Percentiles rank a stretch among this genome's conserved stretches.
These are phyloP conservation scores for Poliocrania exsul DNA, from an alignment of 2,797 vertebrate species.

Conservation along the genomic window DNA sequence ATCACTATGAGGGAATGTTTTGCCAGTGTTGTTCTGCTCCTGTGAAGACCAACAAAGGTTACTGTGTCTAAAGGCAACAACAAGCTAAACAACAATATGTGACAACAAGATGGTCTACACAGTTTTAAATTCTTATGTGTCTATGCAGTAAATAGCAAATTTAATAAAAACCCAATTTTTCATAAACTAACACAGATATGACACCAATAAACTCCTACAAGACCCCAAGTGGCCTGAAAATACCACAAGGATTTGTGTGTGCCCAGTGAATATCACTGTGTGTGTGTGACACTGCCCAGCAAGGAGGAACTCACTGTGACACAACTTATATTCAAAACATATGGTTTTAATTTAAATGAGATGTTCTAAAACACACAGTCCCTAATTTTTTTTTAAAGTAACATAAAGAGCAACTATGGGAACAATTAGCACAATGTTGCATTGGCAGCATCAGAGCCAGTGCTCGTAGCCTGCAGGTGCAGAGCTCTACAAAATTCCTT, in stretches of 20 bases:
- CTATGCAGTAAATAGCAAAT: neutral
- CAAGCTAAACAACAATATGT: neutral
- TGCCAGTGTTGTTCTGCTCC: neutral
- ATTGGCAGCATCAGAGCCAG: neutral
- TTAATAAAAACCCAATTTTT: neutral
- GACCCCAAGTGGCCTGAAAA: neutral
- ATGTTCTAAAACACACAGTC: neutral
- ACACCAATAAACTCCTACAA: neutral
- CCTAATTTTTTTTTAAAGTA: neutral
- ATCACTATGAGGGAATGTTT: rapidly evolving
- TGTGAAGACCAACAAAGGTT: neutral
- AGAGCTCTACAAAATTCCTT: neutral
- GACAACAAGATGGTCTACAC: neutral
- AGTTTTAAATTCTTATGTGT: neutral
- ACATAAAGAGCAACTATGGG: neutral
- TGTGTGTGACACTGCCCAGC: no score
- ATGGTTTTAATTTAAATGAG: neutral
- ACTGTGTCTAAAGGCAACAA: neutral
- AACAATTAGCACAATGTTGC: neutral
- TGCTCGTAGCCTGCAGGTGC: neutral
- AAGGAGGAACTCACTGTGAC: no score
- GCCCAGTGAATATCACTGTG: no score
- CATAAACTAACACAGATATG: neutral
- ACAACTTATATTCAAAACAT: neutral
- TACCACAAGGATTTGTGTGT: neutral